These are phyloP conservation scores for Muntiacus reevesi DNA, from an alignment of 2,113 vertebrate genomes.

Conservation along the genomic window DNA sequence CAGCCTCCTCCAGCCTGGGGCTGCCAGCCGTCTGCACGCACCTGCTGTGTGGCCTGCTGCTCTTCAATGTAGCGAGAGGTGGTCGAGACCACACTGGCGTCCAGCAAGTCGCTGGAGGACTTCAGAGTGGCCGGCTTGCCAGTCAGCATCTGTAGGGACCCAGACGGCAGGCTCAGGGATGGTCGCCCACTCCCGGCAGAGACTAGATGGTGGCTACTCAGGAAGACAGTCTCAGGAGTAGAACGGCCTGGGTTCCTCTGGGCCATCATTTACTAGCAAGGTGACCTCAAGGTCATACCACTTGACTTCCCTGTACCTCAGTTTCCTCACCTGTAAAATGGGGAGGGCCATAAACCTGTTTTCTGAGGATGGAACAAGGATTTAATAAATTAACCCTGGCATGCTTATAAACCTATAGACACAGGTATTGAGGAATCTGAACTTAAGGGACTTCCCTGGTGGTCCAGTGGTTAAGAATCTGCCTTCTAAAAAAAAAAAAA, in stretches of 20 bases:
- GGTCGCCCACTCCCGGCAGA: background rate
- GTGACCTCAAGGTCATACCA: background rate
- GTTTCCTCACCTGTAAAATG: background rate
- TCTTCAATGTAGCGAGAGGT: conserved; percentile 85
- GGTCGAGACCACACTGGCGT: conserved; percentile 82
- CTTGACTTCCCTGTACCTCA: background rate
- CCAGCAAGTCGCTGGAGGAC: conserved; percentile 72
- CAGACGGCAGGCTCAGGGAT: background rate
- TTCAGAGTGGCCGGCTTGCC: conserved; percentile 41
- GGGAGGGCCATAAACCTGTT: background rate
- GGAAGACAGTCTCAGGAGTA: background rate
- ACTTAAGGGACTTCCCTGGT: background rate
- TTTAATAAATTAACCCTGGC: background rate
- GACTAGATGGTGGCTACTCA: background rate
- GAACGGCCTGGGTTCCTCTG: background rate
- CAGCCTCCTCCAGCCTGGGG: background rate
- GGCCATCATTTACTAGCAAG: background rate
- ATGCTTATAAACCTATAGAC: background rate
- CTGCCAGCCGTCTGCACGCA: background rate
- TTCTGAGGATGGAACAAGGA: background rate
- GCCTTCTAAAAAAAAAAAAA: background rate
- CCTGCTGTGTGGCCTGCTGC: conserved; percentile 84
- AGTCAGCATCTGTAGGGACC: conserved; percentile 75
- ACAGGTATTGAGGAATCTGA: background rate
- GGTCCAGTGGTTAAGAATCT: background rate